These are phyloP conservation scores for Mamestra configurata DNA, from an alignment of 1,140 invertebrate species.

Conservation along the genomic window DNA sequence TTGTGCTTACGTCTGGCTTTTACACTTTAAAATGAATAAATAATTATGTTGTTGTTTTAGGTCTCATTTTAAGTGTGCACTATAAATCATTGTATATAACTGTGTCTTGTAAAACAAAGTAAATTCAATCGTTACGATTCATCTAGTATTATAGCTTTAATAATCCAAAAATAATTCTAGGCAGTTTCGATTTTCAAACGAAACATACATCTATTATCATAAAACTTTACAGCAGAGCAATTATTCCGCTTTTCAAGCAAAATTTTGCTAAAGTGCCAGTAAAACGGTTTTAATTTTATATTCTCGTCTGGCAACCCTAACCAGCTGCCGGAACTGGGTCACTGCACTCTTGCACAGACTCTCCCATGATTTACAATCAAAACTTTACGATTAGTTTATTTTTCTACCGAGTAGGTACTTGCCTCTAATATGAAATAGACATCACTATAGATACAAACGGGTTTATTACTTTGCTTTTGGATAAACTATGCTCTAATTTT, in stretches of 20 bases:
- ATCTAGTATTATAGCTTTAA: neutral
- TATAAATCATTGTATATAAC: too few relatives aligned
- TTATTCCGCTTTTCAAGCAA: conserved; percentile 29
- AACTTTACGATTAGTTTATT: conserved; percentile 5
- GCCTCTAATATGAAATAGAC: conserved; percentile 5
- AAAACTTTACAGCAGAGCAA: conserved; percentile 16
- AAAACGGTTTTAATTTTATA: conserved; percentile 20
- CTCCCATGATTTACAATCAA: conserved; percentile 7
- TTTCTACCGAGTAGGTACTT: neutral
- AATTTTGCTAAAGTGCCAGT: conserved; percentile 13
- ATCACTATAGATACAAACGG: neutral
- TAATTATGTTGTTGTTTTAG: neutral
- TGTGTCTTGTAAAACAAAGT: neutral
- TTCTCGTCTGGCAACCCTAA: conserved; percentile 17
- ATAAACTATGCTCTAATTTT: neutral
- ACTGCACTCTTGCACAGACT: conserved; percentile 26
- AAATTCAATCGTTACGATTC: neutral
- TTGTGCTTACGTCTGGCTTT: neutral
- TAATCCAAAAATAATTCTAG: neutral
- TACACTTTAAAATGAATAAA: neutral
- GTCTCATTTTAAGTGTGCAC: too few relatives aligned
- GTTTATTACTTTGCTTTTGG: neutral
- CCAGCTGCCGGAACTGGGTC: conserved; percentile 2
- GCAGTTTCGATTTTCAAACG: neutral
- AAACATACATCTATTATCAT: conserved; percentile 17